Base-by-base conservation (phyloP, 2,113 vertebrate species). In the Mixornis gularis region DNA sequence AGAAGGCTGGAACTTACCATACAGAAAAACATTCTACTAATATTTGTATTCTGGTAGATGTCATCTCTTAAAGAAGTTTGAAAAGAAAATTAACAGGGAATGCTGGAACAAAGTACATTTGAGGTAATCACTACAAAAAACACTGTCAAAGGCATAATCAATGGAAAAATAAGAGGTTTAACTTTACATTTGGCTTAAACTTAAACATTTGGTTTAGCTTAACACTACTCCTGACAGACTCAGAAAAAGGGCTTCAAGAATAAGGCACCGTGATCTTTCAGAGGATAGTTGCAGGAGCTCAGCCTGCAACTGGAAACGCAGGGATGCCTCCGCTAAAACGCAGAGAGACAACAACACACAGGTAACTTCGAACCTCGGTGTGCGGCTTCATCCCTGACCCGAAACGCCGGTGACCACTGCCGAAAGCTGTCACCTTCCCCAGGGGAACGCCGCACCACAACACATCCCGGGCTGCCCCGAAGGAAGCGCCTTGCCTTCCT, bases 391-490 rank as follows among this genome's bases (percentile, higher is more conserved):
- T 3, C 51, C 34, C 58, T 18, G 41, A 21, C 17, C 41, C 4
- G 48, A 18, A 32, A 17, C 1, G 13, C 83, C 12, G 24, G 13
- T 2, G 5, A 6, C 10, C 8, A 0, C 1, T 3, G 29, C 63
- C 7, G 1, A 44, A 3, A 17, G 48, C 87, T 27, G 62, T 0
- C 36, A 11, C 69, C 73, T 27, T 34, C 14, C 48, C 9, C 5
- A 4, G 6, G 48, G 3, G 27, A 32, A 4, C 25, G 3, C 34
- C 3, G 27, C 22, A 18, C 26, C 26, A 1, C 0, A 13, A 6
- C 19, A 1, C 49, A 0, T 0, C 13, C 12, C 13, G 1, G 5
- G 3, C 16, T 10, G 6, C 6, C 65, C 56, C 0, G 3, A 17
- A 6, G 3, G 7, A 21, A 46, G 10, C 53, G 9, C 25, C 32